A percentile compares a stretch with the other conserved stretches of the same genome.
Conservation (phyloP, 2,113 vertebrate species). For the Monopterus albus region DNA sequence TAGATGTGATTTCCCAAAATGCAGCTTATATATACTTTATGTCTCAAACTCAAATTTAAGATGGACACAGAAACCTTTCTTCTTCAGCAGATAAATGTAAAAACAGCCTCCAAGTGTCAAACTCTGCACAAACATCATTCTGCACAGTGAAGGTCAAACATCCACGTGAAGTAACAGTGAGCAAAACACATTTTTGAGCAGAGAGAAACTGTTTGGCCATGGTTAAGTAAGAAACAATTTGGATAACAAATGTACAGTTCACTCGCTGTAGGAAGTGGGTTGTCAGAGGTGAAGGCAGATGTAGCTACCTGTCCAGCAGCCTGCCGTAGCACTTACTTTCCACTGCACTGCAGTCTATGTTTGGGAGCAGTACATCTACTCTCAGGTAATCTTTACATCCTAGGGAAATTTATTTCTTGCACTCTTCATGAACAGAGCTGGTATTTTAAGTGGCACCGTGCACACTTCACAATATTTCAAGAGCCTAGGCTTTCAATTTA, state of each 20-base stretch:
- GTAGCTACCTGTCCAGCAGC: background rate
- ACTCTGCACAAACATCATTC: background rate
- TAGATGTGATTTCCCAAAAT: background rate
- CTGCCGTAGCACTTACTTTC: conserved; percentile 8
- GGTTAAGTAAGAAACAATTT: conserved; percentile 15
- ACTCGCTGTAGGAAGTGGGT: background rate
- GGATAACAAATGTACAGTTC: background rate
- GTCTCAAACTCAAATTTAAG: background rate
- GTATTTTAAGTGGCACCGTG: conserved; percentile 27
- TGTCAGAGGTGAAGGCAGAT: conserved; percentile 22
- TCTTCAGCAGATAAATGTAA: background rate
- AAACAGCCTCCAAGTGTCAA: background rate
- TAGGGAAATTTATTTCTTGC: background rate
- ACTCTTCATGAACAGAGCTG: background rate
- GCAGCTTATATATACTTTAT: background rate
- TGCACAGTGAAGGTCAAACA: conserved; percentile 12
- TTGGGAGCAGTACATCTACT: conserved; percentile 13
- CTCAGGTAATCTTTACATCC: conserved; percentile 19
- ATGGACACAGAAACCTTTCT: background rate
- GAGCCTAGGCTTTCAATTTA: conserved; percentile 22
- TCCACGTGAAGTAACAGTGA: background rate
- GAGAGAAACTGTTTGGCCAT: background rate
- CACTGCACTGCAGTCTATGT: conserved; percentile 1
- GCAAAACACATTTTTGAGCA: background rate
- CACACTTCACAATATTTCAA: conserved; percentile 22